These are phyloP conservation scores for Lumbricus terrestris DNA, from an alignment of 2,888 invertebrate genomes.

Conservation along the genomic window DNA sequence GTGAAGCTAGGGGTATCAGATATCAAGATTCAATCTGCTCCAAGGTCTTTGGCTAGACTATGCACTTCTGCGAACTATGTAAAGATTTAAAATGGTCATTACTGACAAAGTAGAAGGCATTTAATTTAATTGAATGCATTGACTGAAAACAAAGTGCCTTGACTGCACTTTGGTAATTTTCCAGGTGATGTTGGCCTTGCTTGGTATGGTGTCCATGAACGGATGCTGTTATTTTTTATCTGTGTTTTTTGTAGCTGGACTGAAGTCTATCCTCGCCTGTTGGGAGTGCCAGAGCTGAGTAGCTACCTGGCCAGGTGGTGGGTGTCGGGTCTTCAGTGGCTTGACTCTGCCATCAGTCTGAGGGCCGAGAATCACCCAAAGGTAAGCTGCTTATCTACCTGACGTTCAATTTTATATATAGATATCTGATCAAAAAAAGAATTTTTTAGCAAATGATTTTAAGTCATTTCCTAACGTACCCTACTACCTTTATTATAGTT, in stretches of 20 bases:
- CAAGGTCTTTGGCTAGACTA: not conserved
- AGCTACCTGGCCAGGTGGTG: not conserved
- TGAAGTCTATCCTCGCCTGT: not conserved
- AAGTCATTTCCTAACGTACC: too few species aligned
- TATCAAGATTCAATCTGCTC: too few species aligned
- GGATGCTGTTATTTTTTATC: not conserved
- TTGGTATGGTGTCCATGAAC: not conserved
- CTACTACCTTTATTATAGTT: too few species aligned
- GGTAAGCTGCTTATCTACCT: not conserved
- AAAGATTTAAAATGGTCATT: not conserved
- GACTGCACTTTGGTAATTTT: not conserved
- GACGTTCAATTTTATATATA: too few species aligned
- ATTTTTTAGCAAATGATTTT: not conserved
- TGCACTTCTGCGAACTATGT: not conserved
- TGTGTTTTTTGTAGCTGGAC: not conserved
- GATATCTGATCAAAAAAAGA: not conserved
- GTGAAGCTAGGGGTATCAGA: too few species aligned
- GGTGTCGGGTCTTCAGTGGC: not conserved
- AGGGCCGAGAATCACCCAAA: not conserved
- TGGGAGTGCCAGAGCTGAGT: slow-evolving; percentile 11
- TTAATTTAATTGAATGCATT: not conserved
- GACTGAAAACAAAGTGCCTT: not conserved
- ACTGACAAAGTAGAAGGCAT: not conserved
- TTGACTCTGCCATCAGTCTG: not conserved
- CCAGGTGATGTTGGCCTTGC: not conserved